These are phyloP conservation scores for Microplitis demolitor DNA, from an alignment of 1,140 invertebrate species.

Conservation along the genomic window DNA sequence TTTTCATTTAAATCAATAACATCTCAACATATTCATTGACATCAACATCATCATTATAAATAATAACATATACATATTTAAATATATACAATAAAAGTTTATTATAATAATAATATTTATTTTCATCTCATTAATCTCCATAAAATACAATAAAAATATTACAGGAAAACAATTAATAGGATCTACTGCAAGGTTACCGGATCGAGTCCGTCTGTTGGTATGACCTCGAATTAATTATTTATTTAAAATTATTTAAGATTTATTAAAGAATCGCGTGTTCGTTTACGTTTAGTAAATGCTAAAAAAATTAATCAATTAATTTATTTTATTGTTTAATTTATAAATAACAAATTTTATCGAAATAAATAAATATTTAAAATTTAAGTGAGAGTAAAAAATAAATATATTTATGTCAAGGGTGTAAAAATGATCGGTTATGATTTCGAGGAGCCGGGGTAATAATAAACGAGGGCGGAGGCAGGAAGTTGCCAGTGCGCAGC, in stretches of 20 bases:
- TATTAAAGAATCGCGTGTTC: background rate
- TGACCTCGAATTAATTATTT: background rate
- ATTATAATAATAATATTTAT: background rate
- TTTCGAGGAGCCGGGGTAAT: constrained; percentile 71
- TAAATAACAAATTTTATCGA: too few relatives aligned
- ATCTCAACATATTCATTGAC: too few relatives aligned
- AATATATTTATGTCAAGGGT: background rate
- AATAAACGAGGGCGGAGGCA: constrained; percentile 85
- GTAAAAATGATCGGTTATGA: constrained; percentile 27
- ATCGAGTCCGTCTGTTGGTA: background rate
- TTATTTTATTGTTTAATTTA: too few relatives aligned
- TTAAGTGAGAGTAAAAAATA: background rate
- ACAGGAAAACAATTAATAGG: background rate
- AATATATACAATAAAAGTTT: too few relatives aligned
- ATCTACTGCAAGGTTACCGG: background rate
- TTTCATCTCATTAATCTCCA: background rate
- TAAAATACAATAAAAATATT: background rate
- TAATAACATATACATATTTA: too few relatives aligned
- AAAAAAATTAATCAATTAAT: too few relatives aligned
- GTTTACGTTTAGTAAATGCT: background rate
- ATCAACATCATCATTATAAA: too few relatives aligned
- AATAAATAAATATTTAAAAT: too few relatives aligned
- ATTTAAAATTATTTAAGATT: background rate
- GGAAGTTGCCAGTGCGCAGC: constrained; percentile 88
- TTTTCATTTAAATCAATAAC: too few relatives aligned